These are phyloP conservation scores for Sinocyclocheilus grahami DNA, from an alignment of 2,113 vertebrate genomes.

Conservation along the genomic window DNA sequence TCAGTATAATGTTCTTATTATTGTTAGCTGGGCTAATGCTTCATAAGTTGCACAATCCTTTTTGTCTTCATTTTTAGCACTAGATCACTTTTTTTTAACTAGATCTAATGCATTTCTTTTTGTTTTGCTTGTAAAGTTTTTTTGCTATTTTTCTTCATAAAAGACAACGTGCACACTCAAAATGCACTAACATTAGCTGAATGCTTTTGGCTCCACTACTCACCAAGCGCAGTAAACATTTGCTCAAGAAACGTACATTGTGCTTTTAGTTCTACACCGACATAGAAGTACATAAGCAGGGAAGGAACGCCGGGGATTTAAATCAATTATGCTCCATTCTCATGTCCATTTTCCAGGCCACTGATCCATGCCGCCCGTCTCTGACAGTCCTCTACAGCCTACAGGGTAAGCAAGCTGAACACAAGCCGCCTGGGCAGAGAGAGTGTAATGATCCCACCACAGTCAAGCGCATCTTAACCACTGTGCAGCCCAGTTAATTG, in stretches of 20 bases:
- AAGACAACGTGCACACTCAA: neutral
- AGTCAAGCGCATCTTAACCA: slow-evolving; percentile 6
- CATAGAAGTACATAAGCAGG: slow-evolving; percentile 20
- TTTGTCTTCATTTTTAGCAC: neutral
- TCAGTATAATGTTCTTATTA: no score
- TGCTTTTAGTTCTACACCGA: neutral
- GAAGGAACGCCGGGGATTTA: slow-evolving; percentile 22
- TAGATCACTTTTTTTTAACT: neutral
- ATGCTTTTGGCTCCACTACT: neutral
- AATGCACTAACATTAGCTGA: neutral
- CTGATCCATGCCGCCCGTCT: slow-evolving; percentile 38
- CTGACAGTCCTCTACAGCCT: slow-evolving; percentile 34
- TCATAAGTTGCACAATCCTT: neutral
- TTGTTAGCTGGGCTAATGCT: neutral
- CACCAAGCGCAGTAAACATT: neutral
- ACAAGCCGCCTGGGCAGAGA: neutral
- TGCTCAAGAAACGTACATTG: neutral
- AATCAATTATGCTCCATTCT: slow-evolving; percentile 47
- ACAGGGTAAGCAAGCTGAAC: slow-evolving; percentile 29
- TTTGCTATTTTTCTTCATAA: neutral
- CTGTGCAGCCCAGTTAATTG: neutral
- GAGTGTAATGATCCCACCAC: slow-evolving; percentile 6
- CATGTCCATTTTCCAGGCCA: slow-evolving; percentile 52
- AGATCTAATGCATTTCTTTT: neutral
- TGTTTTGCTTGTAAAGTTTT: neutral